These are phyloP conservation scores for Clytia hemisphaerica DNA, from an alignment of 30 jellyfish, hydroid and myxozoan genomes.

Conservation along the genomic window DNA sequence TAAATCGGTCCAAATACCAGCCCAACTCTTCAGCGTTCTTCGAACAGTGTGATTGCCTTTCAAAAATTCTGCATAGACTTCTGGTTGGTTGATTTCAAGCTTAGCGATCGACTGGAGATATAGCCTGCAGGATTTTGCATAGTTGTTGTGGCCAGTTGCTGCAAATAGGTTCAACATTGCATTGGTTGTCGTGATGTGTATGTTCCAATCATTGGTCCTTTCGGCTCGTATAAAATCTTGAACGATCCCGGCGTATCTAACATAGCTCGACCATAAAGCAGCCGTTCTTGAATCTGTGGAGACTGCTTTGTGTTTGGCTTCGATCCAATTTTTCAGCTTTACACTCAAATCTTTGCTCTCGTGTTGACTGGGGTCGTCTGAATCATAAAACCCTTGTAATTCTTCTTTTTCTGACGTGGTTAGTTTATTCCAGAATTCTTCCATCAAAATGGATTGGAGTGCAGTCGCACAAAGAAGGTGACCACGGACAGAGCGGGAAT, in stretches of 20 bases:
- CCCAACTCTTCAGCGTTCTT: constrained; percentile 2
- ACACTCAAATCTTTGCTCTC: no score
- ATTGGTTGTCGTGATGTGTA: constrained; percentile 8
- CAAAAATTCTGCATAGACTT: background rate
- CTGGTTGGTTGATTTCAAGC: background rate
- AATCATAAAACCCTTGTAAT: no score
- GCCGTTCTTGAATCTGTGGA: no score
- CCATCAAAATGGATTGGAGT: background rate
- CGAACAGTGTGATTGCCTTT: constrained; percentile 9
- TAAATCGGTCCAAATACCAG: constrained; percentile 11
- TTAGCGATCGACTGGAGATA: background rate
- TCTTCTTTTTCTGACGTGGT: no score
- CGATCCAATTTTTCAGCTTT: no score
- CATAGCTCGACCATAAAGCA: no score
- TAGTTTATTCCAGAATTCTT: constrained; percentile 14
- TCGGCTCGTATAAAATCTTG: constrained; percentile 19
- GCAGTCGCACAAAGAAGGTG: constrained; percentile 20
- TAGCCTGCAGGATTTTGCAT: background rate
- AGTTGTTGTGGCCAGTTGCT: constrained; percentile 28
- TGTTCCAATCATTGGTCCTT: constrained; percentile 9
- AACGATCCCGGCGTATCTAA: no score
- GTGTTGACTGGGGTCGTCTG: no score
- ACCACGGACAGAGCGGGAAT: constrained; percentile 1
- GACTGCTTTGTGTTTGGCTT: no score
- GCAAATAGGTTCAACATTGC: constrained; percentile 28